Base-by-base conservation (phyloP, 2,888 invertebrate genomes). In the Drosophila paucipuncta region DNA sequence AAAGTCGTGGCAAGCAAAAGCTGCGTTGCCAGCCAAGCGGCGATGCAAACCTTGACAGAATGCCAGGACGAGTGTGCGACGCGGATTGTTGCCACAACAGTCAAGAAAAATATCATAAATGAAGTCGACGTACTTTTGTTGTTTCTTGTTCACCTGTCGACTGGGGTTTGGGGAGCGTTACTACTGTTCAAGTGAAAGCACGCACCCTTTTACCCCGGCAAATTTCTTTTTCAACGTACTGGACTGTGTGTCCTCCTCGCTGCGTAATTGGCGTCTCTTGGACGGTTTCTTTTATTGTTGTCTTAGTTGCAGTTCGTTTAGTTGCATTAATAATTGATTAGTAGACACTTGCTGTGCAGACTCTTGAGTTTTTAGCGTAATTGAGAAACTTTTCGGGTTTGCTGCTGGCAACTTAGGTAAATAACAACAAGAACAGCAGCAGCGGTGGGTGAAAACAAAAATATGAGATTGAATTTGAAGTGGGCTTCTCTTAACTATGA, bases 321-420 rank as follows among this genome's bases (percentile, higher is more conserved):
- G 67, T 73, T 71, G 74, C 65, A 75, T 83, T 77, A 70, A 80
- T 69, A 71, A 79, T 83, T 83, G 71, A 81, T 81, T 62, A 81
- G 81, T 37, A 58, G 71, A 41, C 55, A 64, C 54, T 66, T 57
- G 39, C 59, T 30, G 59, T 10, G 25, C 30, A 41, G 54, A 47
- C 43, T 63, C 58, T 66, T 31, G 25, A 64, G 63, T 64, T 43
- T 67, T 80, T 25, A 47, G 55, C 59, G 47, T 76, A 82, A 79
- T 82, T 82, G 68, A 60, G 55, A 76, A 78, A 78, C 37, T 68
- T 72, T 64, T 65, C 65, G 25, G 64, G 57, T 33, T 53, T 52
- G 52, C 53, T 57, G 58, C 52, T 18, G 6, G 30, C 6, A 33
- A 52, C 35, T 41, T 13, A 2, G 37, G 47, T 33, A 50, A 62